phyloP scores from a whole-genome alignment of 2,888 invertebrate species.

The Nemotelus pantherinus region DNA sequence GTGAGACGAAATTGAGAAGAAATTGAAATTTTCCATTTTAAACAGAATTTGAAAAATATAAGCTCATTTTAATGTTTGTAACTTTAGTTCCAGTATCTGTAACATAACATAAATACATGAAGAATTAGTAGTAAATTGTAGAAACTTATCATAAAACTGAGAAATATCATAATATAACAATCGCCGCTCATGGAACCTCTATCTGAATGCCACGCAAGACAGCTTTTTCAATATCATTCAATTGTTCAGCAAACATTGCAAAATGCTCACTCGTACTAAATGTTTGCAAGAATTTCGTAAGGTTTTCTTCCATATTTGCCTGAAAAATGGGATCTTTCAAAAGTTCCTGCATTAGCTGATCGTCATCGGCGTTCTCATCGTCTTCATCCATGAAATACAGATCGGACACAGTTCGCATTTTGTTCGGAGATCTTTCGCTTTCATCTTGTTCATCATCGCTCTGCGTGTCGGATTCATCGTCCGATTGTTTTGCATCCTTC shows the following conservation, averaged over 20 bases:
- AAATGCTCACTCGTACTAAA: constrained; percentile 73
- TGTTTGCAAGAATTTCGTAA: constrained; percentile 72
- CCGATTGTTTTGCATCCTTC: constrained; percentile 64
- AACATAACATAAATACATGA: constrained; percentile 23
- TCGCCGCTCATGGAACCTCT: constrained; percentile 44
- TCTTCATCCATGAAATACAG: constrained; percentile 59
- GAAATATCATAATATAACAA: constrained; percentile 1
- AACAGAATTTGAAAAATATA: too few species aligned
- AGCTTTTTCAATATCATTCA: constrained; percentile 69
- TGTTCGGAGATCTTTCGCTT: constrained; percentile 54
- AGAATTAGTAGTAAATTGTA: not conserved
- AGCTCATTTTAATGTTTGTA: too few species aligned
- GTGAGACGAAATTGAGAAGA: too few species aligned
- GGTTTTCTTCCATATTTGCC: constrained; percentile 71
- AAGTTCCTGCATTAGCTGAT: constrained; percentile 71
- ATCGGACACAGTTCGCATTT: constrained; percentile 59
- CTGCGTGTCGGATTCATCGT: constrained; percentile 57
- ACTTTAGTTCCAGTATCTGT: not conserved
- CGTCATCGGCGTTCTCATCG: constrained; percentile 65
- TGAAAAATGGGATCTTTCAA: constrained; percentile 72
- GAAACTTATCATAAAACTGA: constrained; percentile 8
- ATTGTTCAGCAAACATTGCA: constrained; percentile 69
- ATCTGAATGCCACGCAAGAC: constrained; percentile 61
- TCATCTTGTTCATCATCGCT: constrained; percentile 53
- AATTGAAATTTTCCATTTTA: too few species aligned